Base-by-base conservation (phyloP, 30 jellyfish, hydroid and myxozoan genomes). In the Hydractinia echinata region DNA sequence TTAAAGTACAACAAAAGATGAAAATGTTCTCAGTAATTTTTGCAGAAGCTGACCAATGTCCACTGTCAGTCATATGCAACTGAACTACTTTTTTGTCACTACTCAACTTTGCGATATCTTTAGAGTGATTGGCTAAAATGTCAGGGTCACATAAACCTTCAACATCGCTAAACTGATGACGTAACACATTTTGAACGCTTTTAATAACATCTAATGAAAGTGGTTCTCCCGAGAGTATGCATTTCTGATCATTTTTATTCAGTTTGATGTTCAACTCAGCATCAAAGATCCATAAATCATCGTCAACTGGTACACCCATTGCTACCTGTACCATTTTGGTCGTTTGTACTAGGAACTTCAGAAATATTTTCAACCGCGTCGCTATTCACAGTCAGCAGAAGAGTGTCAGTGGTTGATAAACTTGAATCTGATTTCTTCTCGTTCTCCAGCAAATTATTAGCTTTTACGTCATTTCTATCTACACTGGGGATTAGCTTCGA, bases 31-130 rank as follows among this genome's bases (percentile, higher is more conserved):
- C 81, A 21, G 71, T 84, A 5, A 80, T 10, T 19, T 66, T 62
- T 15, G 81, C 87, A 10, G 87, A 60, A 5, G 87, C 70, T 19
- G 84, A 51, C 87, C 87, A 80, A 80, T 80, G 87, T 66, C 84
- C 84, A 64, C 30, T 60, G 14, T 66, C 81, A 20, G 53, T 54
- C 14, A 51, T 5, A 51, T 80, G 87, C 9, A 80, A 30, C 53
- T 80, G 87, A 56, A 80, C 53, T 20, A 80, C 66, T 77, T 64
- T 64, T 51, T 60, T 77, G 0, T 77, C 82, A 19, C 18, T 18
- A 50, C 14, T 69, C 18, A 8, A 39, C 51, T 19, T 66, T 30
- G 16, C 49, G 19, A 48, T 14, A 4, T 14, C 48, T 14, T 19
- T 52, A 8, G 73, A 69, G 51, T n/a, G 30, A 19, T 8, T 4